phyloP scores from a whole-genome alignment of 2,797 vertebrate species.

The Galago senegalensis region DNA sequence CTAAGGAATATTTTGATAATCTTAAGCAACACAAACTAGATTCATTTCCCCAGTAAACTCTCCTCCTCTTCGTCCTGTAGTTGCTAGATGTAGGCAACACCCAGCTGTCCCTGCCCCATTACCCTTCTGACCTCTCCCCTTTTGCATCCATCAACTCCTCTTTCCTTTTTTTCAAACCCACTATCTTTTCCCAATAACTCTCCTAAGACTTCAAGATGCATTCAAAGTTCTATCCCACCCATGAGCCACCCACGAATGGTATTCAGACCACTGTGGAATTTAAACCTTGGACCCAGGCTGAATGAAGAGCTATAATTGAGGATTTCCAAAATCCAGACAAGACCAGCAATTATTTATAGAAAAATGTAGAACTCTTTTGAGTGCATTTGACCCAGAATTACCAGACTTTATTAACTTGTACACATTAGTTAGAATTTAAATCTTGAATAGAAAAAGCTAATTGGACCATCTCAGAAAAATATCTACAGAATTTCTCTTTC shows the following conservation, averaged over 20 bases:
- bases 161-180: background rate
- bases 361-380: slow-evolving; percentile 54
- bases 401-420: slow-evolving; percentile 40
- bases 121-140: background rate
- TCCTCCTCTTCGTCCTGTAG: background rate
- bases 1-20: slow-evolving; percentile 43
- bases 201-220: background rate
- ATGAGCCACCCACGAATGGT: background rate
- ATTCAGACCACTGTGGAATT: slow-evolving; percentile 40
- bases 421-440: slow-evolving; percentile 28
- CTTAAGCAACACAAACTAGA: slow-evolving; percentile 36
- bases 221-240: slow-evolving; percentile 18
- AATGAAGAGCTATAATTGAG: slow-evolving; percentile 27
- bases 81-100: background rate
- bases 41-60: background rate
- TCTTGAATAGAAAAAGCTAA: slow-evolving; percentile 44
- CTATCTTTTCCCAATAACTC: background rate
- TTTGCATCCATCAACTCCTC: background rate
- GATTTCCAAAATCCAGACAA: slow-evolving; percentile 34
- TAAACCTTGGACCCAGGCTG: slow-evolving; percentile 12
- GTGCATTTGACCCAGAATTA: background rate
- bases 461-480: background rate
- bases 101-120: background rate
- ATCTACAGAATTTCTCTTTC: background rate
- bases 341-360: slow-evolving; percentile 5